Conservation (phyloP, 2,797 vertebrate genomes). For the Catharus ustulatus region DNA sequence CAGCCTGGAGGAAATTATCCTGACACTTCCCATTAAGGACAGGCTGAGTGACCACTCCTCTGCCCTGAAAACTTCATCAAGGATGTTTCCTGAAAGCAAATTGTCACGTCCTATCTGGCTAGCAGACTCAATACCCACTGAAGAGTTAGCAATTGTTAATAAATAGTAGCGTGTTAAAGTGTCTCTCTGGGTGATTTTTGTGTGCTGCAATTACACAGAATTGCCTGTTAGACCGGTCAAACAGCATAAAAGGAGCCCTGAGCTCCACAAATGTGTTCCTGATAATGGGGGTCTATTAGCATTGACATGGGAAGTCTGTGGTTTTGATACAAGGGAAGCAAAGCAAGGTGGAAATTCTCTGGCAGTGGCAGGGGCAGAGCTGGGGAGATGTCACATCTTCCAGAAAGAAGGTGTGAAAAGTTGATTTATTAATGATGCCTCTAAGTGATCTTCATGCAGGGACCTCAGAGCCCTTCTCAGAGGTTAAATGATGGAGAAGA, state of each 20-base stretch:
- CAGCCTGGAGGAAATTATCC: constrained; percentile 1
- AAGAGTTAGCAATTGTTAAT: constrained; percentile 33
- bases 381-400: not conserved
- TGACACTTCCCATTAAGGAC: not conserved
- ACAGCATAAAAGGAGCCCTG: constrained; percentile 10
- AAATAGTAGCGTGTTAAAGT: constrained; percentile 23
- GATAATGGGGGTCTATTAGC: not conserved
- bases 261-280: not conserved
- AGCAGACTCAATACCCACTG: not conserved
- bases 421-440: not conserved
- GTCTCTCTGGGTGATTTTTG: constrained; percentile 50
- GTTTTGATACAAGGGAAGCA: not conserved
- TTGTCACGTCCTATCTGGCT: not conserved
- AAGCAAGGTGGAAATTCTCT: not conserved
- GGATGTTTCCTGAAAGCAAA: not conserved
- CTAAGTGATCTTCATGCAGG: not conserved
- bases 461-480: not conserved
- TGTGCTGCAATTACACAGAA: constrained; percentile 46
- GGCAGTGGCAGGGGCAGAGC: not conserved
- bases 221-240: constrained; percentile 9
- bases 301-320: not conserved
- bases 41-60: not conserved
- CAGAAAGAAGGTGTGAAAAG: not conserved
- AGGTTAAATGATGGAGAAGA: not conserved
- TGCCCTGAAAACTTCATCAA: not conserved